A percentile compares a stretch with the other conserved stretches of the same genome.
Conservation (phyloP, 1,140 invertebrate species). For the Megalonaias nervosa region DNA sequence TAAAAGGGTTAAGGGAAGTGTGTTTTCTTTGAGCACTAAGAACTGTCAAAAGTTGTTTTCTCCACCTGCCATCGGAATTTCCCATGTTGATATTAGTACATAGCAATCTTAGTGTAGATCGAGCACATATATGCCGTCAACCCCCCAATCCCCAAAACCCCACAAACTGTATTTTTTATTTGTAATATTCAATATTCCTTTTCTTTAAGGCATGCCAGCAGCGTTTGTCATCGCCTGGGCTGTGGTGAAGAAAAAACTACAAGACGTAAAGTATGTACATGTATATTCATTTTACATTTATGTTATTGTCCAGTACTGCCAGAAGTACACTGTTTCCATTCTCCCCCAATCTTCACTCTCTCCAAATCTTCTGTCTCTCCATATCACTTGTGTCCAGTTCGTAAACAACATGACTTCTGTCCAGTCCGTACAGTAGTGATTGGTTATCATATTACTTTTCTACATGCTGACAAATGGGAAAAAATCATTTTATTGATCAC, state of each 20-base stretch:
- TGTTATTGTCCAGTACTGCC: background rate
- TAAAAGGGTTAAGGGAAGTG: background rate
- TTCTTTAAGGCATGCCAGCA: constrained; percentile 51
- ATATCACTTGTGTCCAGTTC: too few relatives aligned
- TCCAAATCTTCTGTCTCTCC: too few relatives aligned
- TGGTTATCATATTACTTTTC: too few relatives aligned
- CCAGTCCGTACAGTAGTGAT: too few relatives aligned
- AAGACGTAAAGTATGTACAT: constrained; percentile 38
- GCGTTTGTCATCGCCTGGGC: constrained; percentile 51
- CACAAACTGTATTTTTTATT: too few relatives aligned
- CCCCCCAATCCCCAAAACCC: too few relatives aligned
- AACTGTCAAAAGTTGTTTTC: background rate
- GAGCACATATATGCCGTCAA: background rate
- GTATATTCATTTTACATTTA: background rate
- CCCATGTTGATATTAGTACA: background rate
- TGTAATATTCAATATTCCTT: background rate
- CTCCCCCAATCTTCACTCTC: too few relatives aligned
- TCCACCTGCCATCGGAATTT: background rate
- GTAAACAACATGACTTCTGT: too few relatives aligned
- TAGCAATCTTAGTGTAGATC: background rate
- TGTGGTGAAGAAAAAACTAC: constrained; percentile 33
- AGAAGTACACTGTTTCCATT: too few relatives aligned
- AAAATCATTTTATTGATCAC: too few relatives aligned
- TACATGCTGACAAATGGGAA: too few relatives aligned
- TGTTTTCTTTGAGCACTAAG: background rate